Evolutionary conservation across 1,140 invertebrate species (phyloP).

Genomic region (Laupala kohalensis): DNA sequence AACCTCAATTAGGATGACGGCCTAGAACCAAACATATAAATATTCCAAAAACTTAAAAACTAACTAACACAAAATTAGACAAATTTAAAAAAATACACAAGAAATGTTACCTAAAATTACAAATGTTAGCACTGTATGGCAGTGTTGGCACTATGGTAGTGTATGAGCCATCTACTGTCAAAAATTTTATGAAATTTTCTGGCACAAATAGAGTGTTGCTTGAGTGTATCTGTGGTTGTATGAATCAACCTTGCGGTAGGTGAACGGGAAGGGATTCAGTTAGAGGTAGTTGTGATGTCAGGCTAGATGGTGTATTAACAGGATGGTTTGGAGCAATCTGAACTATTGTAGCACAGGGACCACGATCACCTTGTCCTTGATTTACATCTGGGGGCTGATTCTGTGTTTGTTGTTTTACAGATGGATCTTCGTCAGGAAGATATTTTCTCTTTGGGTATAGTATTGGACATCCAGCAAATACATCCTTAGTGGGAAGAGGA

Average conservation of each 20-base stretch:
- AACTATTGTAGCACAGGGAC: conserved; percentile 44
- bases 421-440: conserved; percentile 90
- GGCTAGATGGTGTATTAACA: conserved; percentile 15
- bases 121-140: too few species aligned
- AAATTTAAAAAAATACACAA: too few species aligned
- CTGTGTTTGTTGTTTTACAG: conserved; percentile 62
- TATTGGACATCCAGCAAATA: conserved; percentile 89
- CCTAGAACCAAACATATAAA: too few species aligned
- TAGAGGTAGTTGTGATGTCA: conserved; percentile 30
- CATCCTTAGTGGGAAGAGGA: conserved; percentile 76
- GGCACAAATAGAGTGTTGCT: conserved; percentile 6
- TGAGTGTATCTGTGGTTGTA: conserved; percentile 7
- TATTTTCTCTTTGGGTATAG: conserved; percentile 98
- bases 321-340: conserved; percentile 38
- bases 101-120: too few species aligned
- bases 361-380: conserved; percentile 31
- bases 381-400: conserved; percentile 46
- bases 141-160: neutral
- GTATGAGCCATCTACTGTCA: neutral
- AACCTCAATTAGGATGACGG: too few species aligned
- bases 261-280: conserved; percentile 35
- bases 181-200: conserved; percentile 1
- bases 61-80: too few species aligned
- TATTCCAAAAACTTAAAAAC: too few species aligned
- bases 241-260: conserved; percentile 28